Base-by-base conservation (phyloP, 2,888 invertebrate genomes). In the Catocala sponsa region DNA sequence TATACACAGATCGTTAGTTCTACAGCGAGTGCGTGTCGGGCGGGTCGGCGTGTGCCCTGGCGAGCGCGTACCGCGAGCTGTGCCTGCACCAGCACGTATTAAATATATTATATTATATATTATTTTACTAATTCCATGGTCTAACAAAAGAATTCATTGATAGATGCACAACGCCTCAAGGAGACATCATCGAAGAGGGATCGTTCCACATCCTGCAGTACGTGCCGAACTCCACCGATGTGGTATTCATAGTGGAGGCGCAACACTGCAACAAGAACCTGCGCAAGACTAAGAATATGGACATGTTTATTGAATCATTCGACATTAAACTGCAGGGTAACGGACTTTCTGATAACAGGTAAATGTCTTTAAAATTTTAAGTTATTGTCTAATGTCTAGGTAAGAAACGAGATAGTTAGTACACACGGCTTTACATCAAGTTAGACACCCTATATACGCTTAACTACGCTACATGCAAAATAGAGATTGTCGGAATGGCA, bases 171-270 rank as follows among this genome's bases (percentile, higher is more conserved):
- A 95, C 97, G 54, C 89, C 95, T 0, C 96, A 97, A 89, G 97
- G 97, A 47, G 95, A 96, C 2, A 89, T 95, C 44, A 95, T 98
- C 15, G 95, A 96, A 11, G 98, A 98, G 86, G 98, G 98, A 1
- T 96, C 96, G 7, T 97, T 97, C 86, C 93, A 96, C 55, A 95
- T 95, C 57, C 87, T 98, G n/a, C 92, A 95, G 50, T 95, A 95
- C 42, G 93, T 97, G 6, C 96, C 96, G 0, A 95, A 91, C 68
- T 97, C 97, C 5, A 97, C 97, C 2, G 99, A 99, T 89, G 95
- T 98, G 0, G 97, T 99, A 56, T 98, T 99, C 87, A 96, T 99
- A 56, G 95, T 99, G 0, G 98, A 99, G 83, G 98, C 98, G 1
- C 97, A 97, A 74, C 92, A 95, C 5, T 99, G 99, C 87, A 99